Base-by-base conservation (phyloP, 1,140 invertebrate species). In the Catajapyx aquilonaris region DNA sequence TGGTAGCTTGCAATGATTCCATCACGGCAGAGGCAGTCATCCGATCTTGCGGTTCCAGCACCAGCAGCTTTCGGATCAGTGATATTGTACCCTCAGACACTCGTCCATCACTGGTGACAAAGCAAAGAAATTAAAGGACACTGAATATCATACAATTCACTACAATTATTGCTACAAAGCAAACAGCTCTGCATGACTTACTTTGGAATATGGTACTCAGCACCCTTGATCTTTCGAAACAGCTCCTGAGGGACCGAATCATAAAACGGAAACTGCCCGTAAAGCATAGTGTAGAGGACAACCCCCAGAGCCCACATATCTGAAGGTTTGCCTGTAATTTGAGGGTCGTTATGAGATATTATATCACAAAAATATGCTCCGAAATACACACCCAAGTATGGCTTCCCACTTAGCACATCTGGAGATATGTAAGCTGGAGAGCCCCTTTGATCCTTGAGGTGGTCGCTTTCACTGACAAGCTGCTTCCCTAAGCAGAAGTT, bases 221-320 rank as follows among this genome's bases (percentile, higher is more conserved):
- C 71, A 23, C 64, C 54, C 57, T 72, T 75, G 21, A 84, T 84
- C 51, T 81, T 76, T 42, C 68, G 68, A 49, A 83, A 84, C n/a
- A 86, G 56, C 53, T 80, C 73, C 9, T 74, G 70, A 2, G 79
- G 70, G 46, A 66, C 71, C 23, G 67, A 72, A 51, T 84, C 77
- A 51, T 80, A 84, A 59, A 84, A 86, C 0, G 80, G 81, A 53
- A 84, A 81, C 55, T 81, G 76, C n/a, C 79, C 79, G 53, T 79
- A 84, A 3, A 86, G 57, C 77, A 84, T 83, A 1, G 79, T 83
- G 52, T 73, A 86, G 4, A 84, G 54, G 3, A 84, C 73, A 17
- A 86, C 77, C 4, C 80, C 80, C 2, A 84, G 48, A 3, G 80
- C 78, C 81, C 80, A 86, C 76, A 84, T 81, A 51, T 86, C 81